phyloP scores from a whole-genome alignment of 1,140 invertebrate genomes.

The Adoxophyes honmai region DNA sequence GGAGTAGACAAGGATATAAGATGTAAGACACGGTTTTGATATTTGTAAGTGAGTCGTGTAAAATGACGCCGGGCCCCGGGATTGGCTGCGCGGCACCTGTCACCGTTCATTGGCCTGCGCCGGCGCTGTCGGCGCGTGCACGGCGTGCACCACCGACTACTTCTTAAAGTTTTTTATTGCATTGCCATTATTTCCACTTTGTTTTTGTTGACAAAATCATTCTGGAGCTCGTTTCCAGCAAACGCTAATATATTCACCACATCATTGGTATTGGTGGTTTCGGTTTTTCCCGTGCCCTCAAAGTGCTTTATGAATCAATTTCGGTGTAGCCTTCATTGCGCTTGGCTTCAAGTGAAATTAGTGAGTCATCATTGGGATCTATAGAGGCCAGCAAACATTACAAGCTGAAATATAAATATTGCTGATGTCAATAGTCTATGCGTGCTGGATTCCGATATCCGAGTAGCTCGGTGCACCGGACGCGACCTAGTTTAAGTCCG shows the following conservation, averaged over 20 bases:
- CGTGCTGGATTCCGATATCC: too few relatives aligned
- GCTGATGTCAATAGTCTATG: too few relatives aligned
- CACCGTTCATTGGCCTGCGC: slow-evolving; percentile 62
- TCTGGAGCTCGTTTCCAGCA: background rate
- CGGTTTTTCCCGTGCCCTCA: too few relatives aligned
- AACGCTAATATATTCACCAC: too few relatives aligned
- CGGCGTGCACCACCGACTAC: slow-evolving; percentile 31
- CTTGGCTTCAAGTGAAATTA: background rate
- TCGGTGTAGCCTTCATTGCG: background rate
- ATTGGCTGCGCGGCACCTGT: slow-evolving; percentile 60
- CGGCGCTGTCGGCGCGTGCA: slow-evolving; percentile 44
- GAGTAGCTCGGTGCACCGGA: too few relatives aligned
- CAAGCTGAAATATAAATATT: too few relatives aligned
- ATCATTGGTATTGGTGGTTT: too few relatives aligned
- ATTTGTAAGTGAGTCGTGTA: slow-evolving; percentile 49
- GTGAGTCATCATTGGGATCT: too few relatives aligned
- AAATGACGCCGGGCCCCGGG: slow-evolving; percentile 39
- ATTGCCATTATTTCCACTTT: slow-evolving; percentile 35
- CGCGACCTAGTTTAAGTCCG: too few relatives aligned
- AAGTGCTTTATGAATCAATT: too few relatives aligned
- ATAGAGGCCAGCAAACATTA: too few relatives aligned
- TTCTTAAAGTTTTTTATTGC: slow-evolving; percentile 43
- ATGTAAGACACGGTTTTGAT: slow-evolving; percentile 40
- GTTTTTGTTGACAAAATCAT: slow-evolving; percentile 20
- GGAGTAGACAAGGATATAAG: slow-evolving; percentile 39